Evolutionary conservation across 1,140 invertebrate genomes (phyloP).

Genomic region (Anastatus disparis): DNA sequence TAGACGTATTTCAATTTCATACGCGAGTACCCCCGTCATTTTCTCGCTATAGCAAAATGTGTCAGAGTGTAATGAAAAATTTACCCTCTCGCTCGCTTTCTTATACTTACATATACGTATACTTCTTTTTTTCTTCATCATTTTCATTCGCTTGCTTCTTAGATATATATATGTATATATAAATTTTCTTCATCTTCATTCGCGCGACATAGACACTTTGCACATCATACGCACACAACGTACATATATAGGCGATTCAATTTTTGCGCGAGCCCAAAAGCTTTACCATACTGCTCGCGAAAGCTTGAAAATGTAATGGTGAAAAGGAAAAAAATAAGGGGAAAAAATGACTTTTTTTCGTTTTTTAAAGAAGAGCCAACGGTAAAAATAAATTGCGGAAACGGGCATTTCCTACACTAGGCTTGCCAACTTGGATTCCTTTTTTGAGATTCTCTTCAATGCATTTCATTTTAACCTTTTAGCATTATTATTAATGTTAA

Average conservation of each 20-base stretch:
- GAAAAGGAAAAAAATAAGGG: background rate
- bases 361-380: background rate
- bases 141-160: too few species aligned
- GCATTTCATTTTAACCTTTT: background rate
- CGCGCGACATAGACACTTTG: background rate
- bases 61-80: constrained; percentile 37
- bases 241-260: constrained; percentile 9
- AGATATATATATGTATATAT: too few species aligned
- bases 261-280: constrained; percentile 20
- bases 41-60: constrained; percentile 32
- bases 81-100: background rate
- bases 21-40: constrained; percentile 22
- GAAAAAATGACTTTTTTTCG: too few species aligned
- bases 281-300: background rate
- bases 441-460: background rate
- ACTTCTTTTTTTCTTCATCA: too few species aligned
- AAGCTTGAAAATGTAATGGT: too few species aligned
- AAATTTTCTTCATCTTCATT: background rate
- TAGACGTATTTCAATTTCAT: constrained; percentile 38
- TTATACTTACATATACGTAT: background rate
- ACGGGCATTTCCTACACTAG: constrained; percentile 16
- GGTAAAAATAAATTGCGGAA: constrained; percentile 32
- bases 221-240: background rate
- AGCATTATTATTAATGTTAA: background rate
- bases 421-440: constrained; percentile 14